Evolutionary conservation across 2,797 vertebrate genomes (phyloP).

Genomic region (Gobionotothen gibberifrons): DNA sequence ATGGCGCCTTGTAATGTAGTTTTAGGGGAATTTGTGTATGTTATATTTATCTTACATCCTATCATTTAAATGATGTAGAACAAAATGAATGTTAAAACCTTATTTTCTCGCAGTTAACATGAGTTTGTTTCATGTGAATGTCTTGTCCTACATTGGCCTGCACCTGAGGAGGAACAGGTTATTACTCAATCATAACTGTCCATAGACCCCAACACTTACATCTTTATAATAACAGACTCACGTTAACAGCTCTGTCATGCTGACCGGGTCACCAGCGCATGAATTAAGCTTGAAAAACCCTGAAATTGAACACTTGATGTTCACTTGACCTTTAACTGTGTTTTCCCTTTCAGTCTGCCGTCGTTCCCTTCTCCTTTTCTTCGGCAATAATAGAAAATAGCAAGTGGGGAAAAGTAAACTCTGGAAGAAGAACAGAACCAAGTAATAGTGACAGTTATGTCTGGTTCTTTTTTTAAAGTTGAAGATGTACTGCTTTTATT

Average conservation of each 20-base stretch:
- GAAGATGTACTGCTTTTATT: not conserved
- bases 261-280: not conserved
- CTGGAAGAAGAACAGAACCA: not conserved
- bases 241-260: not conserved
- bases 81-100: too few species aligned
- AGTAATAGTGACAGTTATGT: not conserved
- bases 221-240: constrained; percentile 11
- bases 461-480: not conserved
- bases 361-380: not conserved
- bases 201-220: constrained; percentile 19
- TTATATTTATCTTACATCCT: too few species aligned
- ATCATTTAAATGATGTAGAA: too few species aligned
- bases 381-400: constrained; percentile 7
- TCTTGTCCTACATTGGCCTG: not conserved
- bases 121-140: not conserved
- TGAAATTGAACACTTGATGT: constrained; percentile 37
- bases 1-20: too few species aligned
- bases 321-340: constrained; percentile 40
- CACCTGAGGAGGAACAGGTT: not conserved
- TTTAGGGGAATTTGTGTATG: too few species aligned
- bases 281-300: constrained; percentile 25
- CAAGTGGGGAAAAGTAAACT: constrained; percentile 6
- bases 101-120: too few species aligned
- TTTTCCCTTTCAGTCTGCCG: constrained; percentile 9
- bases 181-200: constrained; percentile 7